Evolutionary conservation across 2,113 vertebrate genomes (phyloP), one percentile per base, ranked within the genome.

Genomic region (Oryzias curvinotus): DNA sequence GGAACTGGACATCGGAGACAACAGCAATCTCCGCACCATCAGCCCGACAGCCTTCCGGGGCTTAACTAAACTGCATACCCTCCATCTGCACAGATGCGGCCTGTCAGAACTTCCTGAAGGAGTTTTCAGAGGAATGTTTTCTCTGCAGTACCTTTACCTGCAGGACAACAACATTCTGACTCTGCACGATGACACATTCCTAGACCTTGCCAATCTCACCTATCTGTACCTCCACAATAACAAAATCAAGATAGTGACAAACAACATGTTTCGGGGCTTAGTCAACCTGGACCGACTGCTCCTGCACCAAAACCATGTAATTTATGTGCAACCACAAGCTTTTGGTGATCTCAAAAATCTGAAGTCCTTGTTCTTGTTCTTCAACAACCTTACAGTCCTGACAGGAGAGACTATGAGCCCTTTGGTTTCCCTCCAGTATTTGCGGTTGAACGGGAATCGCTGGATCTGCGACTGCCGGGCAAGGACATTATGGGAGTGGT

Each of bases 391-490:
- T 72, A 97, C 96, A 0, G 91, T 93, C 46, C 86, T 99, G 49
- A 91, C 92, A 0, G 93, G 94, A 0, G 96, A 98, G 80, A 95
- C 93, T 21, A 95, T 99, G 93, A 90, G 91, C 4, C 94, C 95
- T 0, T 82, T 98, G 67, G 89, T 87, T 25, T 92, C 94, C 16
- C 94, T 99, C 16, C 96, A 99, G 80, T 99, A 99, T 73, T 88
- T 99, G 41, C 93, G 98, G 57, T 91, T 99, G 57, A 99, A 99
- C 0, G 95, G 95, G 42, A 99, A 99, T 91, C 95, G 96, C 67
- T 99, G 98, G 98, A 93, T 97, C 71, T 99, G 98, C 1, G 98
- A 99, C 83, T 99, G 98, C 81, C 93, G 96, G 28, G 95, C 96
- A 0, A 92, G 92, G 23, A 95, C 95, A 0, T 92, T 99, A 75